Evolutionary conservation across 2,113 vertebrate genomes (phyloP).

Genomic region (Odontophorus gujanensis): DNA sequence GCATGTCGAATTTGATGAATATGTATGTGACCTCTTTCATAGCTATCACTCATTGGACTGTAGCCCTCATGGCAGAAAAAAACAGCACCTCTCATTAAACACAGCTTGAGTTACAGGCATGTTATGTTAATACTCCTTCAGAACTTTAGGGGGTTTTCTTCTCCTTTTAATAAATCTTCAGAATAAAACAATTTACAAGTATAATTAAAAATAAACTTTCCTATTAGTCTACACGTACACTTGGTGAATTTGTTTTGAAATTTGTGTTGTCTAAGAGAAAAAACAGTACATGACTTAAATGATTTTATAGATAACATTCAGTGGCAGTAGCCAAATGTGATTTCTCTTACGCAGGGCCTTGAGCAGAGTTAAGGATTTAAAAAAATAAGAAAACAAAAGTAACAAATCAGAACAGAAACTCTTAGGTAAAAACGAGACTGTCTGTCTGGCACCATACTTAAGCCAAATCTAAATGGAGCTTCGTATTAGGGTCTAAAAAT

Average conservation of each 20-base stretch:
- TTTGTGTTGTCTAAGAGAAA: neutral
- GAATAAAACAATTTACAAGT: slow-evolving; percentile 83
- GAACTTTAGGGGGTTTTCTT: slow-evolving; percentile 86
- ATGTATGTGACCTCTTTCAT: slow-evolving; percentile 99
- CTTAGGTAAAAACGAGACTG: neutral
- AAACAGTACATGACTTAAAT: neutral
- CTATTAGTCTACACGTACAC: slow-evolving; percentile 38
- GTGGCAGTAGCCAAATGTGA: neutral
- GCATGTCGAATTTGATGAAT: slow-evolving; percentile 98
- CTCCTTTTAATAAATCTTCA: slow-evolving; percentile 81
- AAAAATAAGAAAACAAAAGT: neutral
- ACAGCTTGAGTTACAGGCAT: slow-evolving; percentile 89
- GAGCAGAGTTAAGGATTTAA: neutral
- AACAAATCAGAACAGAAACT: neutral
- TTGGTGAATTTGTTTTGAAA: slow-evolving; percentile 11
- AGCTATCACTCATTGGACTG: slow-evolving; percentile 86
- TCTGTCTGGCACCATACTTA: neutral
- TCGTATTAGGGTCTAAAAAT: neutral
- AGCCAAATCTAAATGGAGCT: neutral
- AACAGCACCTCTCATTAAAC: slow-evolving; percentile 94
- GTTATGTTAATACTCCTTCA: slow-evolving; percentile 86
- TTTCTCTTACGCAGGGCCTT: neutral
- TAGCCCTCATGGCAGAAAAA: slow-evolving; percentile 85
- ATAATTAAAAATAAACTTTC: slow-evolving; percentile 74
- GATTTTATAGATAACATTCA: neutral